Evolutionary conservation across 2,888 invertebrate genomes (phyloP), one percentile per base, ranked within the genome.

Genomic region (Ochropacha duplaris): DNA sequence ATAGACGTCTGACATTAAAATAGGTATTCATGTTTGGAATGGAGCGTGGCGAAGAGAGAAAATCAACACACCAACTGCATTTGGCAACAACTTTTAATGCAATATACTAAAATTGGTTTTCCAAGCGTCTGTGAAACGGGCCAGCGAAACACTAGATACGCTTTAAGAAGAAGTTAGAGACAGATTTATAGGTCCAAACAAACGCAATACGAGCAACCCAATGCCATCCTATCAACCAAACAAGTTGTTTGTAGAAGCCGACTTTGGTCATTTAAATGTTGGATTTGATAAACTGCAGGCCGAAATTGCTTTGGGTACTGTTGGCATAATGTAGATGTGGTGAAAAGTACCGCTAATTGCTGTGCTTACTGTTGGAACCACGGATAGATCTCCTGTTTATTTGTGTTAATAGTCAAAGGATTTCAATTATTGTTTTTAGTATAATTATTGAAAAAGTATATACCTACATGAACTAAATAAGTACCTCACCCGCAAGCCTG

Each of bases 191-290:
- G 88, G 82, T 80, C 72, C 76, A 74, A 84, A 78, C 84, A 83
- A 87, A 86, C 72, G 78, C 84, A 88, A 83, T 86, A 81, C 80
- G 77, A 81, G 76, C 66, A 60, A 71, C 74, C 68, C 73, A 67
- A 79, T 75, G 79, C 77, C 81, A 77, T 79, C 75, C 81, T 79
- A 86, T 87, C 85, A 82, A 80, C 81, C 81, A 83, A 87, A 86
- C 87, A 88, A 89, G 74, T 87, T 85, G 84, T 88, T 88, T 84
- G 82, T 72, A 77, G 75, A 72, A 78, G 81, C 80, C 81, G 85
- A 87, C 84, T 88, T 87, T 79, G 86, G 88, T 87, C 88, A 89
- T 90, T 89, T 89, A 87, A 89, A 89, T 88, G 89, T 83, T 86
- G 78, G 78, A 73, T 85, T 86, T 89, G 88, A 90, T 85, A 89